A percentile compares a stretch with the other conserved stretches of the same genome.
Conservation (phyloP, 2,797 vertebrate genomes). For the Aphelocoma californica region DNA sequence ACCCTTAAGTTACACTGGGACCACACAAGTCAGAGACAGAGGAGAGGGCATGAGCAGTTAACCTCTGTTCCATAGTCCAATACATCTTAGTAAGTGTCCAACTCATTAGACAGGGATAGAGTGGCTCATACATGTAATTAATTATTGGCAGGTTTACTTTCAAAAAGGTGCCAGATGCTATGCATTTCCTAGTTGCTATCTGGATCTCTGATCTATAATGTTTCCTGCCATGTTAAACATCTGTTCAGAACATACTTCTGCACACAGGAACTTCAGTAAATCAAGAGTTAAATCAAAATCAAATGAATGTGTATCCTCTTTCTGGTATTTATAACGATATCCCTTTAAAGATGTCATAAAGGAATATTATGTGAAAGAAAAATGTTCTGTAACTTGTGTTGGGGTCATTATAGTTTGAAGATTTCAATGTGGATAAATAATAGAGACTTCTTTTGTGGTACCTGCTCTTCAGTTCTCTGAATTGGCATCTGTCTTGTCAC, state of each 20-base stretch:
- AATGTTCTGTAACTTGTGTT: not conserved
- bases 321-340: not conserved
- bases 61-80: constrained; percentile 19
- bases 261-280: constrained; percentile 46
- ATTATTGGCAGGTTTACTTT: constrained; percentile 75
- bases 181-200: constrained; percentile 68
- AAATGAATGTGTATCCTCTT: not conserved
- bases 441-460: not conserved
- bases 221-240: constrained; percentile 71
- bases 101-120: constrained; percentile 26
- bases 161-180: constrained; percentile 73
- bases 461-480: not conserved
- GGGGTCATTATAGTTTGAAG: not conserved
- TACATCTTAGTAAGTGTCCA: constrained; percentile 47
- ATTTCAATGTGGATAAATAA: not conserved
- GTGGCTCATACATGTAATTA: constrained; percentile 67
- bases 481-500: not conserved
- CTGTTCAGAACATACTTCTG: constrained; percentile 63
- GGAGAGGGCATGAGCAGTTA: constrained; percentile 26
- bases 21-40: constrained; percentile 45
- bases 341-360: not conserved
- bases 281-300: constrained; percentile 42
- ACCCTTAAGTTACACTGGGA: not conserved
- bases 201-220: constrained; percentile 68
- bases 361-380: not conserved